Evolutionary conservation across 2,113 vertebrate genomes (phyloP).

Genomic region (Osmerus eperlanus): DNA sequence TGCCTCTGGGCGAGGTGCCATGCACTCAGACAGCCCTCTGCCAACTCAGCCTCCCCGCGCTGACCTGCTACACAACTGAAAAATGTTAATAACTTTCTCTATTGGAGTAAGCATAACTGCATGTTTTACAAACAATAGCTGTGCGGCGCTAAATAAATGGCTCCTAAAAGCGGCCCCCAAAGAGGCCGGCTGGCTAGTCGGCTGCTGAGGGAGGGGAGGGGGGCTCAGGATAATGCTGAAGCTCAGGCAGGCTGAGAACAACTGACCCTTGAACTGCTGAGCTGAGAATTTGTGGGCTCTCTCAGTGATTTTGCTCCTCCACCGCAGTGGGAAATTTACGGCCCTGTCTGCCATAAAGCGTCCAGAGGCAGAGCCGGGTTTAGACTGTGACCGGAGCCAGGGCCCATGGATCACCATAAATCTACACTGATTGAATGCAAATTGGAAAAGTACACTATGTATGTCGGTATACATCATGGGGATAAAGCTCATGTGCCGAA

Average conservation of each 20-base stretch:
- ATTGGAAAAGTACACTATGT: slow-evolving; percentile 64
- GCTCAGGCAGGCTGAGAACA: too few species aligned
- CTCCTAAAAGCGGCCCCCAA: neutral
- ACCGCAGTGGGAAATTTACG: slow-evolving; percentile 65
- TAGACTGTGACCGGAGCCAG: slow-evolving; percentile 61
- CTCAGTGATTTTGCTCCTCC: slow-evolving; percentile 44
- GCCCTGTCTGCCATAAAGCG: slow-evolving; percentile 58
- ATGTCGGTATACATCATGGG: slow-evolving; percentile 64
- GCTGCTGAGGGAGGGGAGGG: neutral
- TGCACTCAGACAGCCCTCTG: neutral
- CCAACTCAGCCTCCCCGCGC: neutral
- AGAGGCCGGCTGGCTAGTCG: slow-evolving; percentile 6
- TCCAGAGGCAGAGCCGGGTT: slow-evolving; percentile 56
- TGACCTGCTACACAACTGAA: slow-evolving; percentile 7
- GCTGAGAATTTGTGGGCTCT: slow-evolving; percentile 55
- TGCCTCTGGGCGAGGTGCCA: neutral
- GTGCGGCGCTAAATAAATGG: slow-evolving; percentile 19
- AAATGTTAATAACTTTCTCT: neutral
- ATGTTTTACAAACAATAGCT: slow-evolving; percentile 25
- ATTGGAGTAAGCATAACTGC: slow-evolving; percentile 11
- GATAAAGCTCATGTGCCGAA: slow-evolving; percentile 45
- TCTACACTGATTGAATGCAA: slow-evolving; percentile 72
- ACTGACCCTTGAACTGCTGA: slow-evolving; percentile 62
- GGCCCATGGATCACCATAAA: slow-evolving; percentile 66
- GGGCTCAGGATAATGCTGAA: too few species aligned